Conservation (phyloP, 2,888 invertebrate genomes). For the Dendrolimus houi region DNA sequence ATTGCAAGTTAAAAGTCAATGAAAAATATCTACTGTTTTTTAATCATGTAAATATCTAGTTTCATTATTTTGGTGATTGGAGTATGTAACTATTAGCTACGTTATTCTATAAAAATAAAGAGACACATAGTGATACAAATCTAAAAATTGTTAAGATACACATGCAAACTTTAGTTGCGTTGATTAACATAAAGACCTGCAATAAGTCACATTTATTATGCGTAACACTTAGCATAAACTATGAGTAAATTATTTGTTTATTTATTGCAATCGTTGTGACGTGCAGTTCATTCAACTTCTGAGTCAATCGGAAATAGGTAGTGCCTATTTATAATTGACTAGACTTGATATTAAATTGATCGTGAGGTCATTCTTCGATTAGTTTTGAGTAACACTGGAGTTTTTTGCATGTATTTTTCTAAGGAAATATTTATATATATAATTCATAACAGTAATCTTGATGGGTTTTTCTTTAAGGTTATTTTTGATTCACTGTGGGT, state of each 20-base stretch:
- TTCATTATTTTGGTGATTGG: no score
- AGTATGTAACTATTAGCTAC: no score
- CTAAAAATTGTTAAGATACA: no score
- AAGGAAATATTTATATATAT: neutral
- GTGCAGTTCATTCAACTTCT: neutral
- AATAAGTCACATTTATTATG: neutral
- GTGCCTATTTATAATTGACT: neutral
- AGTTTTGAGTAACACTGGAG: neutral
- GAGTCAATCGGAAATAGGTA: neutral
- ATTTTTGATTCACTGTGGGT: no score
- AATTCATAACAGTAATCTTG: neutral
- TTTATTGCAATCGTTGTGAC: neutral
- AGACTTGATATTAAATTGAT: neutral
- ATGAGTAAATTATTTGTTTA: neutral
- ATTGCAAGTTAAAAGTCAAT: no score
- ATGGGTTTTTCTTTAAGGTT: no score
- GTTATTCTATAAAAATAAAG: no score
- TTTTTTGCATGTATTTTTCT: neutral
- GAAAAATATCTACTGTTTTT: no score
- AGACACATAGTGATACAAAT: no score
- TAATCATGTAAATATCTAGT: no score
- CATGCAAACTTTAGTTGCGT: slow-evolving; percentile 7
- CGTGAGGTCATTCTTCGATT: neutral
- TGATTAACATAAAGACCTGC: slow-evolving; percentile 12
- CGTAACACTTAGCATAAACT: neutral